Conservation (phyloP, 2,113 vertebrate genomes). For the Struthidea cinerea region DNA sequence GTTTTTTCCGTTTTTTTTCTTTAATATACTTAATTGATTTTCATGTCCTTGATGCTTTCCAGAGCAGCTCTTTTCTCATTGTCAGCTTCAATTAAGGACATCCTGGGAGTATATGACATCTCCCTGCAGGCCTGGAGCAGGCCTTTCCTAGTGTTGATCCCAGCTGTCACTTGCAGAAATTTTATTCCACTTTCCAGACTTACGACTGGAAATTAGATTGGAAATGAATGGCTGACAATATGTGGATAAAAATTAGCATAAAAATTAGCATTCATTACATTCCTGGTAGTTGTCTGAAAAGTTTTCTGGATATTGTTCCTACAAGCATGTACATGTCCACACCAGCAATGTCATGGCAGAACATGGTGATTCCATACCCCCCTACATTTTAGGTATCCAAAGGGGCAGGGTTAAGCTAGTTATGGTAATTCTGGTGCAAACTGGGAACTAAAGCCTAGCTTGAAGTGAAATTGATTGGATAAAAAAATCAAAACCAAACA, state of each 20-base stretch:
- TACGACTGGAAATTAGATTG: background rate
- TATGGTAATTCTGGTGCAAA: background rate
- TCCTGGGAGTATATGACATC: background rate
- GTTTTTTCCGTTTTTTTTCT: fast-evolving
- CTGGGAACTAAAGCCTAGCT: background rate
- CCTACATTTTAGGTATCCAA: background rate
- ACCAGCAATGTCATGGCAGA: background rate
- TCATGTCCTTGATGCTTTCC: background rate
- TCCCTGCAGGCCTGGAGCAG: background rate
- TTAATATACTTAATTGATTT: background rate
- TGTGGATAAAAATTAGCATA: background rate
- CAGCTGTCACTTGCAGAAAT: background rate
- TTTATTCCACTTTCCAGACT: background rate
- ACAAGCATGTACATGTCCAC: background rate
- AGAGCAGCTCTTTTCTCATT: background rate
- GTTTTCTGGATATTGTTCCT: background rate
- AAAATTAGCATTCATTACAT: background rate
- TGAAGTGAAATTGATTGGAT: background rate
- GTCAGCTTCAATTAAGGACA: background rate
- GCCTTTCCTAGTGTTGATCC: background rate
- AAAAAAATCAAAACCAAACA: background rate
- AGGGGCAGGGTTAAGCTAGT: background rate
- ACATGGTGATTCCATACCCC: background rate
- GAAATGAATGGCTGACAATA: background rate
- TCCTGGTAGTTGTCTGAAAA: background rate